These are phyloP conservation scores for Rhegmatorhina hoffmannsi DNA, from an alignment of 2,113 vertebrate genomes.

Conservation along the genomic window DNA sequence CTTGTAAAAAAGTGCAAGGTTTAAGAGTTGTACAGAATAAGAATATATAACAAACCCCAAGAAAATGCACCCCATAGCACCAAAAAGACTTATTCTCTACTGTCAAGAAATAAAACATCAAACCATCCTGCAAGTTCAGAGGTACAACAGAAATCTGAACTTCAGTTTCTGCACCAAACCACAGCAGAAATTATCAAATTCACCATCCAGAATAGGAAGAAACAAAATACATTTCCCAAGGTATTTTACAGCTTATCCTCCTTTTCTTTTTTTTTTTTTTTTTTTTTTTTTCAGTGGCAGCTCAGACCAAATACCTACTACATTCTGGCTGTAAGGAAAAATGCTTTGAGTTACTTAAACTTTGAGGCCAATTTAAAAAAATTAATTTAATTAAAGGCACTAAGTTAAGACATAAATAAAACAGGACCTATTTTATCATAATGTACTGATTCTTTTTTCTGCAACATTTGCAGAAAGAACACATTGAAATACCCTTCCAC, in stretches of 20 bases:
- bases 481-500: neutral
- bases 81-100: neutral
- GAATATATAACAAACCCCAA: neutral
- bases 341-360: neutral
- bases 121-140: neutral
- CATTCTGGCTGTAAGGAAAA: neutral
- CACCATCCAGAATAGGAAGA: neutral
- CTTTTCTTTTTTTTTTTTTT: neutral
- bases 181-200: neutral
- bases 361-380: neutral
- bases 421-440: neutral
- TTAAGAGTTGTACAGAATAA: neutral
- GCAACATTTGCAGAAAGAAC: neutral
- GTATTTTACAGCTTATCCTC: neutral
- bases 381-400: neutral
- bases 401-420: neutral
- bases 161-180: neutral
- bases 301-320: neutral
- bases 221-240: neutral
- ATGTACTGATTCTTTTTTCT: neutral
- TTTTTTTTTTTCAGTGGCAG: neutral
- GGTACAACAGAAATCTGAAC: neutral
- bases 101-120: neutral
- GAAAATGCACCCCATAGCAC: neutral
- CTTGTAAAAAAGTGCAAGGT: neutral